A percentile compares a stretch with the other conserved stretches of the same genome.
Conservation (phyloP, 2,113 vertebrate species). For the Phoenicopterus ruber region DNA sequence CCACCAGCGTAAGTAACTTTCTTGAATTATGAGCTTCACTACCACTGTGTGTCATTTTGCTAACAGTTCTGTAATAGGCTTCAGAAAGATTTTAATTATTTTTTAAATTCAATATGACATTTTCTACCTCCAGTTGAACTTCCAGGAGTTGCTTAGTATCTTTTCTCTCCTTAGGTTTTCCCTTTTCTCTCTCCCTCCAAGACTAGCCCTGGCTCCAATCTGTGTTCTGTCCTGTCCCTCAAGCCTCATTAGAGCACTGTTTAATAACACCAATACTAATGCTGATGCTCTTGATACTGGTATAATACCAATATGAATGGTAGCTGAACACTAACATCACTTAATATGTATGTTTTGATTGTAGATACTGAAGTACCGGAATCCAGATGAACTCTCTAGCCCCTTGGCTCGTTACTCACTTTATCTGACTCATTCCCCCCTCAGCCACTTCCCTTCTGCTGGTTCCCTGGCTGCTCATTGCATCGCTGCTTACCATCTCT, state of each 20-base stretch:
- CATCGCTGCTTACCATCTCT: neutral
- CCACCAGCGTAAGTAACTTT: slow-evolving; percentile 87
- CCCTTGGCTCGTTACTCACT: neutral
- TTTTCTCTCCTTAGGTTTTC: neutral
- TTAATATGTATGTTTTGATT: neutral
- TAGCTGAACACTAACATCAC: neutral
- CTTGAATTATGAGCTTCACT: neutral
- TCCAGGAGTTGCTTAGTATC: neutral
- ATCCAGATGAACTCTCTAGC: neutral
- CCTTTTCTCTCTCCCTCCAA: neutral
- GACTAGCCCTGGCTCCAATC: neutral
- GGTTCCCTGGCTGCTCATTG: neutral
- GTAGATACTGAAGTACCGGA: neutral
- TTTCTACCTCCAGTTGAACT: neutral
- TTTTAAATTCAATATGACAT: neutral
- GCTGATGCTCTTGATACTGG: neutral
- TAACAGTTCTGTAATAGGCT: neutral
- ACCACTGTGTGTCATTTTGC: neutral
- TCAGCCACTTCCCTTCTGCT: neutral
- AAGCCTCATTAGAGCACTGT: neutral
- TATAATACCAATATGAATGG: neutral
- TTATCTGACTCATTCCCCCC: neutral
- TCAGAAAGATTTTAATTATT: neutral
- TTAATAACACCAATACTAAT: neutral
- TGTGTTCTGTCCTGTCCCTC: neutral